Evolutionary conservation across 2,888 invertebrate genomes (phyloP), one percentile per base, ranked within the genome.

Genomic region (Heteromurus nitidus): DNA sequence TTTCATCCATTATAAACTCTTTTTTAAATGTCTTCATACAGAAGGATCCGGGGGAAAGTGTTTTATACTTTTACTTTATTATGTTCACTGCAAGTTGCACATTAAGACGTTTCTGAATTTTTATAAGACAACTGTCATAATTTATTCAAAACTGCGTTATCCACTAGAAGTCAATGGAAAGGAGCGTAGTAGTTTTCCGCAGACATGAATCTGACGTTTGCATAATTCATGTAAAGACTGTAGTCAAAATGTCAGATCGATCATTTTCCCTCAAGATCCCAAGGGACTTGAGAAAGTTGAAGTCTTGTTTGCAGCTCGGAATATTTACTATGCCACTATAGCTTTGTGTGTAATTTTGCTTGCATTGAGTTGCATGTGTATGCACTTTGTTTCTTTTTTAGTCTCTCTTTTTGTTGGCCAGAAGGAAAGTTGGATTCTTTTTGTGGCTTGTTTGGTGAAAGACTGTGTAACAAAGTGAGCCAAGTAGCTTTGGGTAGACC

Each of bases 201-300:
- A 62, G 26, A n/a, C 53, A n/a, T 80, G 50, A 50, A 47, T 36
- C 58, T 42, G 75, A 53, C 36, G 24, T 69, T 69, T 75, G 74
- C 80, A 81, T 81, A 81, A 81, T 81, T 81, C 68, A 81, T 75
- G 64, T 5, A 62, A 62, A 53, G 68, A 50, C 69, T 74, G 72
- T 80, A 81, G 80, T 81, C 80, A 81, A 81, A 81, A 81, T 81
- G 80, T 81, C 80, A 81, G 80, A 81, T 81, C 80, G 69, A 81
- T 81, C 80, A 75, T 81, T 81, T 81, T 64, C 74, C 53, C 26
- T 53, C 26, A 62, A 44, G 68, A 74, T 75, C 80, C 80, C 80
- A 13, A 36, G 80, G 53, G 80, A 75, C 69, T 55, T 53, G 22
- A 69, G 80, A 62, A 62, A 73, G 58, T 53, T 47, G 11, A 77